phyloP scores from a whole-genome alignment of 1,140 invertebrate species.

The Conus betulinus region DNA sequence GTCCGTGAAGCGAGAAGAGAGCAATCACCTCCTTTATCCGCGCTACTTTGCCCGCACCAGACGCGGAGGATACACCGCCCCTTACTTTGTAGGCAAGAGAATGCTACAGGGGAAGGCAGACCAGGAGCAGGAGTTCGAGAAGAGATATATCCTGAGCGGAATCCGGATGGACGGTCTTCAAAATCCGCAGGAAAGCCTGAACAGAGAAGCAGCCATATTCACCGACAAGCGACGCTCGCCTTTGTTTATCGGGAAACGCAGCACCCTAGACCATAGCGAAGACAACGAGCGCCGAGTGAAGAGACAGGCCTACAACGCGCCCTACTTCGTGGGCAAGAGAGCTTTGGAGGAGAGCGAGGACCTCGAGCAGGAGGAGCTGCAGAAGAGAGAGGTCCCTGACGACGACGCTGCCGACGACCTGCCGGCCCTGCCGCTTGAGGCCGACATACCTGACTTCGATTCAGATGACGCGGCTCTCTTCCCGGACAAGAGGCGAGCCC shows the following conservation, averaged over 20 bases:
- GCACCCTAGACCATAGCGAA: too few species aligned
- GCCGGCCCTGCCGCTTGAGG: too few species aligned
- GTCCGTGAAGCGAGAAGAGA: not conserved
- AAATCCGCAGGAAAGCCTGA: not conserved
- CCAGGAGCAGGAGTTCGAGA: not conserved
- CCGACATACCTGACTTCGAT: too few species aligned
- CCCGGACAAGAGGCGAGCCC: constrained; percentile 19
- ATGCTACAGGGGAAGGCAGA: not conserved
- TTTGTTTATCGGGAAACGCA: not conserved
- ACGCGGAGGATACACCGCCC: not conserved
- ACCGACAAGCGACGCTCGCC: not conserved
- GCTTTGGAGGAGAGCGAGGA: constrained; percentile 26
- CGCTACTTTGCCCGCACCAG: not conserved
- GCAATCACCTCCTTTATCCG: not conserved
- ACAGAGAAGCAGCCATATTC: not conserved
- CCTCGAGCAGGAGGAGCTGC: not conserved
- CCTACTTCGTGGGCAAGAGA: constrained; percentile 36
- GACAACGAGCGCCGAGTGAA: not conserved
- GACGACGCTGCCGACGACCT: not conserved
- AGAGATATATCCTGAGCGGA: not conserved
- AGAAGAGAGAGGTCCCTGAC: not conserved
- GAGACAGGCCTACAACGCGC: constrained; percentile 3
- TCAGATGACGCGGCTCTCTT: not conserved
- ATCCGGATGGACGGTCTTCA: not conserved
- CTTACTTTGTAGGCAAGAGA: not conserved